Evolutionary conservation across 2,888 invertebrate species (phyloP).

Genomic region (Ptilodon capucinus): DNA sequence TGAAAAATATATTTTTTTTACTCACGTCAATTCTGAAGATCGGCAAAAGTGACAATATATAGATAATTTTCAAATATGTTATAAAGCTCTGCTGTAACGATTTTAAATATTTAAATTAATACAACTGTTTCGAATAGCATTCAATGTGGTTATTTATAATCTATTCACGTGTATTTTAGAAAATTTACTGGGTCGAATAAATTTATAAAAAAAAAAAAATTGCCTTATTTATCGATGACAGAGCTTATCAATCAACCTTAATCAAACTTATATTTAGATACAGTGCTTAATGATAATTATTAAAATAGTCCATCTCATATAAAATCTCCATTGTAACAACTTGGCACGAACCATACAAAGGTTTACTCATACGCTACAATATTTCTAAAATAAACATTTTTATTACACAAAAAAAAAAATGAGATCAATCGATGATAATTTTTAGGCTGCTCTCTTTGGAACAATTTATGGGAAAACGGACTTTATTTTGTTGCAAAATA

Average conservation of each 20-base stretch:
- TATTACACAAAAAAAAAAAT: conserved; percentile 70
- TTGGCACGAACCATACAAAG: conserved; percentile 67
- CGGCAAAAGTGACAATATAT: neutral
- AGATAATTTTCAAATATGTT: too few species aligned
- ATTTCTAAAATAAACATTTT: conserved; percentile 73
- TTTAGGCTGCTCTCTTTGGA: conserved; percentile 83
- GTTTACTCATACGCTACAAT: conserved; percentile 45
- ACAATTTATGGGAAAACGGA: conserved; percentile 68
- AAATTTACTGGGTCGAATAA: too few species aligned
- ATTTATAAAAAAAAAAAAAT: too few species aligned
- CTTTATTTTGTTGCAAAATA: conserved; percentile 43
- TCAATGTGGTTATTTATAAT: too few species aligned
- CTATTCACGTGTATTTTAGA: too few species aligned
- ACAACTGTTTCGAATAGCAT: too few species aligned
- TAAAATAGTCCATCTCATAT: conserved; percentile 64
- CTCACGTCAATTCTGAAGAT: conserved; percentile 6
- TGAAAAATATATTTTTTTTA: conserved; percentile 8
- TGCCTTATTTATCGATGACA: conserved; percentile 45
- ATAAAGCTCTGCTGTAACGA: too few species aligned
- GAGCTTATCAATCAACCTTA: conserved; percentile 45
- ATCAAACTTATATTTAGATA: conserved; percentile 48
- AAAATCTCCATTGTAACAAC: conserved; percentile 65
- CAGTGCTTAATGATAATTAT: conserved; percentile 46
- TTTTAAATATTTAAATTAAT: too few species aligned
- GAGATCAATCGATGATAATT: conserved; percentile 81